A percentile compares a stretch with the other conserved stretches of the same genome.
These are phyloP conservation scores for Oscheius onirici DNA, from an alignment of 2,888 invertebrate species.

Conservation along the genomic window DNA sequence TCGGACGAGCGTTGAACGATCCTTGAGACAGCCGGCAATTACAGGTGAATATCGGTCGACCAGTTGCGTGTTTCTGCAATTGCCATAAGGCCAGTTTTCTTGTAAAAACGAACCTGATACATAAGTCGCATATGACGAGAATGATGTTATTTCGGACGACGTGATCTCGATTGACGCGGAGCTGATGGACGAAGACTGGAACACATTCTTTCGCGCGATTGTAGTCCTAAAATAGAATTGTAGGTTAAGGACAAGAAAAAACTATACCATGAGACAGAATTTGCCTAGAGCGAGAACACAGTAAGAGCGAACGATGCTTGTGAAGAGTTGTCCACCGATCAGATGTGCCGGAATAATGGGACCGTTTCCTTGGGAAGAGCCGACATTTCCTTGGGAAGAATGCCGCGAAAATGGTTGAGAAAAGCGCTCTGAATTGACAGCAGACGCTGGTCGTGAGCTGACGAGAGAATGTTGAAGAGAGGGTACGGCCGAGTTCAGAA, in stretches of 20 bases:
- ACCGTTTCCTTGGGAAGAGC: background rate
- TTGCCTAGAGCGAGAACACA: conserved; percentile 73
- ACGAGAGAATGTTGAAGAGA: conserved; percentile 1
- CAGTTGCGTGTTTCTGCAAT: conserved; percentile 54
- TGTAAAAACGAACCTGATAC: conserved; percentile 75
- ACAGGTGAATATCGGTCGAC: conserved; percentile 72
- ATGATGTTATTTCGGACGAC: conserved; percentile 80
- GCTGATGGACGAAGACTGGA: conserved; percentile 78
- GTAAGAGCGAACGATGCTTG: conserved; percentile 68
- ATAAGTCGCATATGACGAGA: conserved; percentile 78
- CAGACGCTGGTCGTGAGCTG: conserved; percentile 8
- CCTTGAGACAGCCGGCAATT: conserved; percentile 78
- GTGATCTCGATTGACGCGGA: conserved; percentile 75
- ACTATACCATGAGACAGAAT: conserved; percentile 66
- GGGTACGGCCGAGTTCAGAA: conserved; percentile 33
- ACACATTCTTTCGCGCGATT: conserved; percentile 78
- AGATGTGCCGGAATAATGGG: conserved; percentile 19
- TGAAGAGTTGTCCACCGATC: conserved; percentile 38
- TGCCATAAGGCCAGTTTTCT: too few relatives aligned
- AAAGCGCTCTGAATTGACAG: conserved; percentile 10
- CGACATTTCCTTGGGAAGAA: background rate
- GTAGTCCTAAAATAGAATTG: conserved; percentile 78
- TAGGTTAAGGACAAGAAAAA: conserved; percentile 74
- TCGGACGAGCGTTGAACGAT: conserved; percentile 76
- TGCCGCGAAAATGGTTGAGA: background rate